phyloP scores from a whole-genome alignment of 2,797 vertebrate species.

The Hydrocynus forskahlii region DNA sequence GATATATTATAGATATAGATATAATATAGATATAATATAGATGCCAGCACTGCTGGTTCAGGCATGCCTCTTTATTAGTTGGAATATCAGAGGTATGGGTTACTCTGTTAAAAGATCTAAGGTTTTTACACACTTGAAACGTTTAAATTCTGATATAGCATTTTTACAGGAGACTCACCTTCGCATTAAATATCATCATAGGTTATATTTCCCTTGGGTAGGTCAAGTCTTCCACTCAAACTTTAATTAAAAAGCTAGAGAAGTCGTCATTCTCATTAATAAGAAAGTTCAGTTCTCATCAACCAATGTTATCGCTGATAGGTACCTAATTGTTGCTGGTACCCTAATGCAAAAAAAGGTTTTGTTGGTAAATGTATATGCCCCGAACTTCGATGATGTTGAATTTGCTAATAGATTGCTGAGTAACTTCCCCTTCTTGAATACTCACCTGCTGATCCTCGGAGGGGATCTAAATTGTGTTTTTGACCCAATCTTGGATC shows the following conservation, averaged over 20 bases:
- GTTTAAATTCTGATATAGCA: not conserved
- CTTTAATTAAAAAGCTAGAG: not conserved
- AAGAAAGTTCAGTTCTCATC: not conserved
- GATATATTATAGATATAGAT: too few species aligned
- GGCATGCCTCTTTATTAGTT: too few species aligned
- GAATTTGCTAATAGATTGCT: slow-evolving; percentile 21
- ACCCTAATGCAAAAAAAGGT: slow-evolving; percentile 2
- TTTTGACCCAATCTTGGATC: slow-evolving; percentile 22
- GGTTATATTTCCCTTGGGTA: too few species aligned
- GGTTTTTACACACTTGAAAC: not conserved
- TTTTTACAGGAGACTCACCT: not conserved
- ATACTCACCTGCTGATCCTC: slow-evolving; percentile 9
- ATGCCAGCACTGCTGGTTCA: too few species aligned
- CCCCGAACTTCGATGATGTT: slow-evolving; percentile 11
- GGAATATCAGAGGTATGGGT: not conserved
- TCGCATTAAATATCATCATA: too few species aligned
- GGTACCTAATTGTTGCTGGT: slow-evolving; percentile 14
- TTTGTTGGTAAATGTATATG: slow-evolving; percentile 6
- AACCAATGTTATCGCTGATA: slow-evolving; percentile 26
- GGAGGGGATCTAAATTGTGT: slow-evolving; percentile 17
- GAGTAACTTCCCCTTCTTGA: not conserved
- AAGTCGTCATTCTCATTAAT: not conserved
- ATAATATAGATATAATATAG: too few species aligned
- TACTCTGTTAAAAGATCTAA: not conserved
- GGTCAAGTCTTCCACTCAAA: not conserved